Evolutionary conservation across 2,113 vertebrate genomes (phyloP).

Genomic region (Caretta caretta): DNA sequence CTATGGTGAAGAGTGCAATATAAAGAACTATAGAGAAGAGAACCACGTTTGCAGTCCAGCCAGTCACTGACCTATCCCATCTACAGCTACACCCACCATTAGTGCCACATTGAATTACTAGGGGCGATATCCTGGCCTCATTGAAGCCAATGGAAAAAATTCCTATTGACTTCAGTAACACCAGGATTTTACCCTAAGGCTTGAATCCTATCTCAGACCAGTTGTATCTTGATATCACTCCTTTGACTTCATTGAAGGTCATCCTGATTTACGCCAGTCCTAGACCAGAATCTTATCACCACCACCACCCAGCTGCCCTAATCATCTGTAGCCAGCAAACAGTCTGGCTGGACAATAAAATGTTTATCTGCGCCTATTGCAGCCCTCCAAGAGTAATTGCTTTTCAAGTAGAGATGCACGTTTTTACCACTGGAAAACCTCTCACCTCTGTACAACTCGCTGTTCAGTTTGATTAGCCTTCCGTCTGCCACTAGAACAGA

Average conservation of each 20-base stretch:
- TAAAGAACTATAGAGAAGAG: too few species aligned
- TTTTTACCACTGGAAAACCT: conserved; percentile 22
- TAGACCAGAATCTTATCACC: neutral
- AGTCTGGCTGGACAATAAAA: conserved; percentile 53
- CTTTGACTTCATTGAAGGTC: neutral
- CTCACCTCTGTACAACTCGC: conserved; percentile 17
- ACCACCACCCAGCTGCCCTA: conserved; percentile 38
- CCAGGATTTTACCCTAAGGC: neutral
- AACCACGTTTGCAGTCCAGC: neutral
- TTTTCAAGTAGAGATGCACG: conserved; percentile 51
- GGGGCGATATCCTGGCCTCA: neutral
- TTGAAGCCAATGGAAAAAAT: fast-evolving
- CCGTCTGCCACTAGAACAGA: conserved; percentile 57
- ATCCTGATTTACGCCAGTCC: neutral
- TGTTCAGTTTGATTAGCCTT: conserved; percentile 61
- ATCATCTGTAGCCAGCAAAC: conserved; percentile 47
- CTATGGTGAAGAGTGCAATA: too few species aligned
- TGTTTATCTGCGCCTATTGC: neutral
- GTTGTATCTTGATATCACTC: neutral
- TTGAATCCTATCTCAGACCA: neutral
- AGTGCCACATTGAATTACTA: neutral
- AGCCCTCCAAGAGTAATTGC: neutral
- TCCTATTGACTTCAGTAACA: neutral
- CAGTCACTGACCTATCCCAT: neutral
- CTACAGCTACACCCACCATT: neutral